A percentile compares a stretch with the other conserved stretches of the same genome.
phyloP scores from a whole-genome alignment of 2,888 invertebrate genomes.

The Cordilura impudica region DNA sequence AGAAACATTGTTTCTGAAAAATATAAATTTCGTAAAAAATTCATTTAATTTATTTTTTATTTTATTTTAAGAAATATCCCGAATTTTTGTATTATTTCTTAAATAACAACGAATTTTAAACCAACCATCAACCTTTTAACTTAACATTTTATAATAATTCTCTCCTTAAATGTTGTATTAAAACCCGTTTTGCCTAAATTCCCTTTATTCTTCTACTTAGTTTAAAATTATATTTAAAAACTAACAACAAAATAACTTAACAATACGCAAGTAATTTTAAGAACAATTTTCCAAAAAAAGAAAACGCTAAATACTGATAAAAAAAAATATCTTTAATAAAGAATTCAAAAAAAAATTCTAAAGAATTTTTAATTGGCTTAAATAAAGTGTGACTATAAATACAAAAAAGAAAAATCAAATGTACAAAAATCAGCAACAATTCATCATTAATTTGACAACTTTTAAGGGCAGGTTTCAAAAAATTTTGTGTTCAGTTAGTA shows the following conservation, averaged over 20 bases:
- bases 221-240: constrained; percentile 8
- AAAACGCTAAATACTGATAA: background rate
- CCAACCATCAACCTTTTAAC: no score
- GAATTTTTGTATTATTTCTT: background rate
- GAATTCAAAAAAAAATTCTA: background rate
- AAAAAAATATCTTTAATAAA: background rate
- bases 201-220: background rate
- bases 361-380: constrained; percentile 3
- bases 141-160: background rate
- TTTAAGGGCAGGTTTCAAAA: no score
- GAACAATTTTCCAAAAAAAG: background rate
- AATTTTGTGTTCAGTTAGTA: no score
- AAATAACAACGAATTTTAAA: background rate
- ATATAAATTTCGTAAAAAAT: no score
- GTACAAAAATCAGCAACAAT: background rate
- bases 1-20: no score
- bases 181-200: background rate
- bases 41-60: background rate
- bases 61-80: background rate
- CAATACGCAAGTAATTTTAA: background rate
- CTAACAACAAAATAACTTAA: background rate
- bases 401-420: background rate
- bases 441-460: background rate
- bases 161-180: background rate
- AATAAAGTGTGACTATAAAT: background rate